Evolutionary conservation across 2,888 invertebrate genomes (phyloP), one percentile per base, ranked within the genome.

Genomic region (Lasius fuliginosus): DNA sequence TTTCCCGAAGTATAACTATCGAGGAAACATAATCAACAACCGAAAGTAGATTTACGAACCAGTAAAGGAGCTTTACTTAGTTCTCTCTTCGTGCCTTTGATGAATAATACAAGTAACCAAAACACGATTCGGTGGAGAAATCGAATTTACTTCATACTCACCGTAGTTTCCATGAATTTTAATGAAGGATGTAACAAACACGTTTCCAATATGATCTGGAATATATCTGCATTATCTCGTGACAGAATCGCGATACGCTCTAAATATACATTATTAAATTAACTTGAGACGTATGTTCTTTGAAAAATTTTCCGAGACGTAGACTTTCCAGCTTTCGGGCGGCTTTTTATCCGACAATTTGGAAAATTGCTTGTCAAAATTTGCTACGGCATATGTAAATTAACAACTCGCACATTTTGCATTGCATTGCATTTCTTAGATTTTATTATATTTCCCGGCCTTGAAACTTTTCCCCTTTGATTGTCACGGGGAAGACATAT

Each of bases 21-120:
- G 27, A 71, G 42, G 56, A 46, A 46, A 67, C 46, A 77, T 60
- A 56, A 67, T 56, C 69, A 69, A 74, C 27, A 85, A 82, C 30
- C 60, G 46, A 60, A 82, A 68, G 4, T 49, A 6, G 36, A 71
- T 65, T 12, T 42, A 69, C 23, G 12, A 69, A 56, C 15, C 18
- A 15, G 11, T 42, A 42, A 58, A 42, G 15, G 3, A 42, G 15
- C 18, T 79, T 58, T 12, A 42, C 40, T n/a, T 33, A 23, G 40
- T 69, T 69, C 30, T 11, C 30, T 69, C n/a, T 18, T 15, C 15
- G 11, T 18, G 23, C 4, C 67, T 53, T 53, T 67, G 42, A 69
- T 69, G 33, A 79, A 71, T 42, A 79, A 71, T 58, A 58, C 23
- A 30, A 42, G 53, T 77, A 42, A 69, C 23, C 42, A 3, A 42